Conservation (phyloP, 2,797 vertebrate genomes). For the Smutsia temminckii region DNA sequence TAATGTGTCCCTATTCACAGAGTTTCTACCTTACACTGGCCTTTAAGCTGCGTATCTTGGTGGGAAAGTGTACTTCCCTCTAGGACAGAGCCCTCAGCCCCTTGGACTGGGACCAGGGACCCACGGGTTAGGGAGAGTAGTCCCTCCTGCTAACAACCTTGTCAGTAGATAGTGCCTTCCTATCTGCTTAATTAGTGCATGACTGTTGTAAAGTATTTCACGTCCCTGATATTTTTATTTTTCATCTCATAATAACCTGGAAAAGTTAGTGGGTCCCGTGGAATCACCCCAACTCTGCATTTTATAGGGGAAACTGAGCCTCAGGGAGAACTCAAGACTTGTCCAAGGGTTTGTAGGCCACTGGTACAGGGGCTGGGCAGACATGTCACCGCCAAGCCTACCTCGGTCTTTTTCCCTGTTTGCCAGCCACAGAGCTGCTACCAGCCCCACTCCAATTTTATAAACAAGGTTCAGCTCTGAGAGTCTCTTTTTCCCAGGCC, state of each 20-base stretch:
- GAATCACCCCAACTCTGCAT: not conserved
- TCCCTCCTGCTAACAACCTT: not conserved
- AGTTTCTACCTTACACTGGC: not conserved
- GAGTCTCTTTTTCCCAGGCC: slow-evolving; percentile 52
- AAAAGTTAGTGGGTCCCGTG: not conserved
- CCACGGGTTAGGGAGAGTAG: not conserved
- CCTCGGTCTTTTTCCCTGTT: too few species aligned
- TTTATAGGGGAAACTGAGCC: not conserved
- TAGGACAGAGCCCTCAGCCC: not conserved
- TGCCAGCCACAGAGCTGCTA: not conserved
- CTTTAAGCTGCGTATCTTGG: not conserved
- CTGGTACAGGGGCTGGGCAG: accelerated
- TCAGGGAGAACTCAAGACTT: not conserved
- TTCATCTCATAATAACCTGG: not conserved
- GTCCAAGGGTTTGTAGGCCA: not conserved
- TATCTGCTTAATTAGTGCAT: not conserved
- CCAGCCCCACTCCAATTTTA: not conserved
- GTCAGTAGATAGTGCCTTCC: not conserved
- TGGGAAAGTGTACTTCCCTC: not conserved
- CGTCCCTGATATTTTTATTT: not conserved
- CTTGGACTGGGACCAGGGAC: not conserved
- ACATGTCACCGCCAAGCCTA: not conserved
- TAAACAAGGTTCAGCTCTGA: slow-evolving; percentile 45
- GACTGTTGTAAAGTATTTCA: not conserved
- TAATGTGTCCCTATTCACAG: not conserved